Evolutionary conservation across 2,797 vertebrate genomes (phyloP).

Genomic region (Poecilia wingei): DNA sequence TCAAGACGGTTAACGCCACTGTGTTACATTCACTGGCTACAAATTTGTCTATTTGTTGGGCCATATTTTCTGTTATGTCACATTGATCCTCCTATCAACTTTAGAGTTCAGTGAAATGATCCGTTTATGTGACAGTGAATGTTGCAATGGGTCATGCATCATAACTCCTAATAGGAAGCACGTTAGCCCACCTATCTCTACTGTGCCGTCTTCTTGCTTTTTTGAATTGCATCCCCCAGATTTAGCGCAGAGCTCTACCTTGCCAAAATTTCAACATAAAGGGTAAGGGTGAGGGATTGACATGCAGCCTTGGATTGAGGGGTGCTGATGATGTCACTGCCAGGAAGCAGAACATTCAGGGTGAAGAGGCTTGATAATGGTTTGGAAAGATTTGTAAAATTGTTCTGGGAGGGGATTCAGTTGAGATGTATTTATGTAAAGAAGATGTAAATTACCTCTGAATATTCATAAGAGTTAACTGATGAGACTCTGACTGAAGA

Average conservation of each 20-base stretch:
- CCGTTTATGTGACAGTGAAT: background rate
- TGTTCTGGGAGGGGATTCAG: slow-evolving; percentile 23
- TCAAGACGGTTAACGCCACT: background rate
- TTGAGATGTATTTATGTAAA: slow-evolving; percentile 49
- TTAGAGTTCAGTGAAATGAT: background rate
- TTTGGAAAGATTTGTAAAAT: slow-evolving; percentile 25
- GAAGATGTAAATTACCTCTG: slow-evolving; percentile 47
- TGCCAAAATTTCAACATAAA: background rate
- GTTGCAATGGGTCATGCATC: slow-evolving; percentile 28
- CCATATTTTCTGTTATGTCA: background rate
- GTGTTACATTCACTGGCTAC: background rate
- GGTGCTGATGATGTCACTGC: slow-evolving; percentile 14
- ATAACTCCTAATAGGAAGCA: slow-evolving; percentile 42
- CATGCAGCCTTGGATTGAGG: slow-evolving; percentile 21
- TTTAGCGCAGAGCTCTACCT: slow-evolving; percentile 17
- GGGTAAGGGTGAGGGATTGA: slow-evolving; percentile 12
- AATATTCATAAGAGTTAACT: slow-evolving; percentile 57
- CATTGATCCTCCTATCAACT: background rate
- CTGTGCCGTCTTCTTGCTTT: background rate
- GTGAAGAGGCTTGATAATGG: slow-evolving; percentile 39
- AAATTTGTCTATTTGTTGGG: background rate
- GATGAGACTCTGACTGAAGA: slow-evolving; percentile 43
- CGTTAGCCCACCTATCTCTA: slow-evolving; percentile 47
- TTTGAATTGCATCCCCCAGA: background rate
- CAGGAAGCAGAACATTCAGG: slow-evolving; percentile 8